These are phyloP conservation scores for Sympetrum striolatum DNA, from an alignment of 2,888 invertebrate species.

Conservation along the genomic window DNA sequence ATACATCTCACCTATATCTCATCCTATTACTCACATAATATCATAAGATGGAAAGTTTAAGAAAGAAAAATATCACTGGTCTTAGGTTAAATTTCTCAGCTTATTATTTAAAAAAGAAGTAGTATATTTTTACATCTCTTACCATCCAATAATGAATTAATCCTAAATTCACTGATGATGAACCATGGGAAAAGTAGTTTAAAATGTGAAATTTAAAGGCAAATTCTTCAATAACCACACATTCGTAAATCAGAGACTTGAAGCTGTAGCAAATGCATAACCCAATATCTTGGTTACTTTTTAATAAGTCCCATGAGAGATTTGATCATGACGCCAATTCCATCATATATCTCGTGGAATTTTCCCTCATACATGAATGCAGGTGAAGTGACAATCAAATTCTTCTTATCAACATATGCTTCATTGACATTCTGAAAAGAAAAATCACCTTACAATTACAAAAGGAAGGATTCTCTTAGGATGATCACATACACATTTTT, in stretches of 20 bases:
- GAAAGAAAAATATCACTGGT: neutral
- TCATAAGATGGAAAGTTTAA: too few species aligned
- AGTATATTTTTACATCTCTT: neutral
- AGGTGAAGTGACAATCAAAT: conserved; percentile 64
- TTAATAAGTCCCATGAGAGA: conserved; percentile 45
- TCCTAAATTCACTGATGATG: neutral
- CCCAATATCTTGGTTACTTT: neutral
- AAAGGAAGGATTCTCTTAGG: too few species aligned
- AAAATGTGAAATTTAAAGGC: neutral
- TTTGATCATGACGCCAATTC: conserved; percentile 62
- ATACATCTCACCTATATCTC: too few species aligned
- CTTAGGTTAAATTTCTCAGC: neutral
- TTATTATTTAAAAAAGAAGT: neutral
- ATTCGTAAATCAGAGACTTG: too few species aligned
- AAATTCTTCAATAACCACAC: neutral
- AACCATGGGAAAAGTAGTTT: neutral
- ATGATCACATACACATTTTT: too few species aligned
- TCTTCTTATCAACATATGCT: conserved; percentile 59
- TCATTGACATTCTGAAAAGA: conserved; percentile 57
- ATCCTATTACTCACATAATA: too few species aligned
- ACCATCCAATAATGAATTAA: neutral
- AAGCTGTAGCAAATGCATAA: too few species aligned
- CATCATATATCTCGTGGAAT: conserved; percentile 62
- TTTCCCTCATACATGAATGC: conserved; percentile 64
- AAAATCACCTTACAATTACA: neutral